These are phyloP conservation scores for Hyalella azteca DNA, from an alignment of 2,888 invertebrate genomes.

Conservation along the genomic window DNA sequence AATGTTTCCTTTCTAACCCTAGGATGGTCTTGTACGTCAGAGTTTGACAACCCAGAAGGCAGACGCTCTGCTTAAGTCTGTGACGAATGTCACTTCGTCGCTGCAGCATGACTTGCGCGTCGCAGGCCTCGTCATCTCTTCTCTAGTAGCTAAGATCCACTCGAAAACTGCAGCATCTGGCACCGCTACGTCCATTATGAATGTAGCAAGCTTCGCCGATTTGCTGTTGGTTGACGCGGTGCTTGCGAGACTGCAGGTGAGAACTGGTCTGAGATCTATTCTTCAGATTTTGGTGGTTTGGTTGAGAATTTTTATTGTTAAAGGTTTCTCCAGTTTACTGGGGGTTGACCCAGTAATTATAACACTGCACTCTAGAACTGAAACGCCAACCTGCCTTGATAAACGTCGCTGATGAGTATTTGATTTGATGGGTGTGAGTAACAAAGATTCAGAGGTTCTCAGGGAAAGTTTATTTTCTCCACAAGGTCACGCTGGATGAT, in stretches of 20 bases:
- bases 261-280: too few relatives aligned
- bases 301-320: too few relatives aligned
- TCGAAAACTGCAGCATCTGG: not conserved
- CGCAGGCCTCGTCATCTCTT: conserved; percentile 63
- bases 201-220: conserved; percentile 74
- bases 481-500: conserved; percentile 66
- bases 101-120: conserved; percentile 70
- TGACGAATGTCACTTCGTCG: conserved; percentile 74
- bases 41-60: conserved; percentile 84
- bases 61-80: conserved; percentile 75
- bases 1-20: not conserved
- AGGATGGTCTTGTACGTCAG: conserved; percentile 87
- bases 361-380: too few relatives aligned
- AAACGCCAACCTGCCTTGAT: too few relatives aligned
- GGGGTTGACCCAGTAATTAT: too few relatives aligned
- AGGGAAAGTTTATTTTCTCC: not conserved
- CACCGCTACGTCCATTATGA: conserved; percentile 55
- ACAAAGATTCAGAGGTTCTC: too few relatives aligned
- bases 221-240: conserved; percentile 78
- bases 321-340: too few relatives aligned
- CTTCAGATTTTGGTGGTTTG: too few relatives aligned
- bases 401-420: too few relatives aligned
- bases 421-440: too few relatives aligned
- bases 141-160: conserved; percentile 49
- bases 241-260: conserved; percentile 73